These are phyloP conservation scores for Epistrophe grossulariae DNA, from an alignment of 2,888 invertebrate genomes.

Conservation along the genomic window DNA sequence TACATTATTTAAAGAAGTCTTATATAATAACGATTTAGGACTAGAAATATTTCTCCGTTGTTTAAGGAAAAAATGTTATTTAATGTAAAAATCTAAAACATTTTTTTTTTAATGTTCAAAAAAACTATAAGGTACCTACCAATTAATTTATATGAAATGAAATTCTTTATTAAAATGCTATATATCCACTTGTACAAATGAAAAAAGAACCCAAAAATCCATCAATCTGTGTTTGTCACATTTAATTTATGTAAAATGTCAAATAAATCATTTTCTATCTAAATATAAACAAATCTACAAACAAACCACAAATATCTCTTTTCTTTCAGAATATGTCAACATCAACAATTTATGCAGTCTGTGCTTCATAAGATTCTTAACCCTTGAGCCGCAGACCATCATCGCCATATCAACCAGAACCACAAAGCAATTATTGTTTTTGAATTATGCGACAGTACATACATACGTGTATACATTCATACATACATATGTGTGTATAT, in stretches of 20 bases:
- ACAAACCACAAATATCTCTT: constrained; percentile 8
- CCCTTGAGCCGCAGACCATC: constrained; percentile 18
- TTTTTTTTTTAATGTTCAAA: too few relatives aligned
- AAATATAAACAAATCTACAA: not conserved
- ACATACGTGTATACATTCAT: too few relatives aligned
- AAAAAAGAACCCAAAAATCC: not conserved
- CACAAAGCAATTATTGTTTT: constrained; percentile 29
- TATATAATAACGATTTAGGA: not conserved
- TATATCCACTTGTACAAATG: too few relatives aligned
- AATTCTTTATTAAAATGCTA: too few relatives aligned
- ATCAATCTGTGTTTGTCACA: not conserved
- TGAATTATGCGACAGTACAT: not conserved
- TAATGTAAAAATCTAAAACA: too few relatives aligned
- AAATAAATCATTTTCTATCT: not conserved
- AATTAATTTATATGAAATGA: too few relatives aligned
- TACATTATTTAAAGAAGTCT: too few relatives aligned
- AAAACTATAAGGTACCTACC: too few relatives aligned
- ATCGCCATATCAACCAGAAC: not conserved
- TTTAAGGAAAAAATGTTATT: too few relatives aligned
- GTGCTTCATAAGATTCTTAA: constrained; percentile 18
- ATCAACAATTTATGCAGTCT: not conserved
- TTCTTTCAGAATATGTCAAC: not conserved
- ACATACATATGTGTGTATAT: too few relatives aligned
- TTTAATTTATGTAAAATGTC: constrained; percentile 13
- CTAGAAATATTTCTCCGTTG: not conserved